Evolutionary conservation across 2,797 vertebrate genomes (phyloP), one percentile per base, ranked within the genome.

Genomic region (Crocodylus rhombifer): DNA sequence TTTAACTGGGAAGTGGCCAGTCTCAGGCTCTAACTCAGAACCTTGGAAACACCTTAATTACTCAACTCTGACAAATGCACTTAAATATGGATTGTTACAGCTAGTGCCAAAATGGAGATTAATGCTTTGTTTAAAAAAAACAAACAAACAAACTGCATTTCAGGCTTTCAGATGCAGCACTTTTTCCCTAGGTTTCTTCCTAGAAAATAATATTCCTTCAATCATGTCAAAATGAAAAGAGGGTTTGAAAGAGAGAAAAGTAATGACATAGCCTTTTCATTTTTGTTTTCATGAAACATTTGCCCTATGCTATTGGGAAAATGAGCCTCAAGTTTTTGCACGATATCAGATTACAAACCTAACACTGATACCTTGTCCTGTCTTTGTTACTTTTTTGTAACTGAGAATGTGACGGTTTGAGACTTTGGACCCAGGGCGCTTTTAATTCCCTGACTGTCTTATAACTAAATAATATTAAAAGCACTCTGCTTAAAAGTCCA

Each of bases 371-470:
- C 82, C 84, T 14, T 64, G 67, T 33, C 28, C 76, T 91, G 64
- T 81, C 64, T 89, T 82, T 93, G 80, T 78, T 91, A 28, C 30
- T 3, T 26, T n/a, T 84, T 77, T 5, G 3, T 62, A 82, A 95
- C 51, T 73, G 33, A 94, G 82, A 88, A n/a, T 55, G 51, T 86
- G 80, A 93, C 89, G 90, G 84, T 80, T 67, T 64, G 30, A 91
- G 78, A 73, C 75, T 42, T 93, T 83, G 61, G 80, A 87, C 84
- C 0, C 63, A 51, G 4, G 36, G 10, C 63, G 82, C 86, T 88
- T 95, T 77, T 77, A 63, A 64, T 91, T 85, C 80, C 64, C 83
- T 90, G 82, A 95, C 71, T 91, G 36, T 56, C 84, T 94, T 86
- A 55, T 80, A n/a, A 36, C 18, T 36, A 4, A 21, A 13, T 71